Percentiles rank a stretch among this genome's conserved stretches.
phyloP scores from a whole-genome alignment of 2,797 vertebrate genomes.

The Craterocephalus amniculus region DNA sequence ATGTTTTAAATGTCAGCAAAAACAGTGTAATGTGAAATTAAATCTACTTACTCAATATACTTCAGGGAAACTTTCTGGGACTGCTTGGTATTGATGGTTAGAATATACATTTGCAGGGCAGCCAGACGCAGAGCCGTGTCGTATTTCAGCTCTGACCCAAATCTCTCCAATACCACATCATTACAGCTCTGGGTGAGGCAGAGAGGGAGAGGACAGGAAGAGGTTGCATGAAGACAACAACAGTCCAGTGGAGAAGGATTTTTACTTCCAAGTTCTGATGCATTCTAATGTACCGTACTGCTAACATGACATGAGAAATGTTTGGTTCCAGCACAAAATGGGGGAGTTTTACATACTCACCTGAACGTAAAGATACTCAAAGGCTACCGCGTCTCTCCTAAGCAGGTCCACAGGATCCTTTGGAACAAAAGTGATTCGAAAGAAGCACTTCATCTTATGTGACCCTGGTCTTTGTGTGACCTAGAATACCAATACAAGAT shows the following conservation, averaged over 20 bases:
- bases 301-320: background rate
- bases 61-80: conserved; percentile 98
- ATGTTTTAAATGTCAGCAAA: background rate
- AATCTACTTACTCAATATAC: conserved; percentile 95
- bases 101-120: conserved; percentile 97
- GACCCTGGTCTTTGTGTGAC: conserved; percentile 97
- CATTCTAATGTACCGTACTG: background rate
- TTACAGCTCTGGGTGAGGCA: conserved; percentile 92
- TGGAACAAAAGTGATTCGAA: conserved; percentile 97
- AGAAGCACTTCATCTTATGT: conserved; percentile 98
- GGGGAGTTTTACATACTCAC: conserved; percentile 72
- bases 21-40: conserved; percentile 24
- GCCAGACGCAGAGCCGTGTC: conserved; percentile 95
- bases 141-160: conserved; percentile 97
- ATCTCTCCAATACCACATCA: conserved; percentile 96
- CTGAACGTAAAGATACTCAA: conserved; percentile 99
- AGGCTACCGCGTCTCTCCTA: conserved; percentile 94
- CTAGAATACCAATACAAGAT: conserved; percentile 72
- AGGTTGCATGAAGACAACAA: conserved; percentile 40
- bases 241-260: background rate
- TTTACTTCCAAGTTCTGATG: background rate
- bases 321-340: background rate
- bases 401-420: conserved; percentile 98
- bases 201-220: conserved; percentile 53
- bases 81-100: conserved; percentile 96